Evolutionary conservation across 1,140 invertebrate species (phyloP), one percentile per base, ranked within the genome.

Genomic region (Conus betulinus): DNA sequence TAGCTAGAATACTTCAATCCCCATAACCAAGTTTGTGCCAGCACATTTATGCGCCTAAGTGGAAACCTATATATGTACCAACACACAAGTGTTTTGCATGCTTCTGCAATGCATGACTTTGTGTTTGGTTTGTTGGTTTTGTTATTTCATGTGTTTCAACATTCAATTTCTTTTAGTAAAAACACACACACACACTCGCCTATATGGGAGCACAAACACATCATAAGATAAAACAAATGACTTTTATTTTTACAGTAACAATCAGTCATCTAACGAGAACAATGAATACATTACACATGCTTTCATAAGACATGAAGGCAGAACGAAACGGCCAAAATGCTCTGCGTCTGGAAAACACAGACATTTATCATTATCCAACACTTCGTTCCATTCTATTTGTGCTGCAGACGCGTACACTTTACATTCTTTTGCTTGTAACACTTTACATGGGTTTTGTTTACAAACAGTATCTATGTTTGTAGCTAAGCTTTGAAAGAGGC

Each of bases 161-260:
- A 39, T 39, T 39, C 0, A 39, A 39, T 39, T 39, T 39, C 39
- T 39, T 39, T 39, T 39, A 39, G 39, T 39, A 39, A 39, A 39
- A 39, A 1, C 39, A 39, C 39, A 39, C 39, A 39, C 39, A 39
- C 39, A 39, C 39, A 39, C 39, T 39, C 39, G 3, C 39, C 39
- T 39, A 39, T 39, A 39, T 39, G 39, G 39, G 39, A 39, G 20
- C 67, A 71, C 67, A 71, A 71, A n/a, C 67, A 71, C 67, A 71
- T 39, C 6, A 71, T 23, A n/a, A 17, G 67, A 71, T 71, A 4
- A 71, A 71, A 71, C 67, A 71, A 71, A 71, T 71, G 67, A 71
- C 67, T 71, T 63, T 71, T 71, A 71, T 71, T 71, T 71, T 71
- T 71, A 71, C 67, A 71, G 67, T 71, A 71, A 71, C 67, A 71